Conservation (phyloP, 2,888 invertebrate species). For the Caenorhabditis doughertyi region DNA sequence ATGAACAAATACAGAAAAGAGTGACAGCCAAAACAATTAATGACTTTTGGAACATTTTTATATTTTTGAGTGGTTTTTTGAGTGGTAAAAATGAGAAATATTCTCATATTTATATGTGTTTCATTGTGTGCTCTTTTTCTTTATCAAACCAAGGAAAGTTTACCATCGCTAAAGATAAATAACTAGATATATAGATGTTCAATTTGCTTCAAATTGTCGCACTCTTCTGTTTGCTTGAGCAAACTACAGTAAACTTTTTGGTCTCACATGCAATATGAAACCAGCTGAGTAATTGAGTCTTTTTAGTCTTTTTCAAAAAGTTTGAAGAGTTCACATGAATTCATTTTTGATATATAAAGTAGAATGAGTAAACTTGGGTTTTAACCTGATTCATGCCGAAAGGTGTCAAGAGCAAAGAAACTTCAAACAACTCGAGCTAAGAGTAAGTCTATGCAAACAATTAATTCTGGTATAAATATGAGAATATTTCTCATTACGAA, state of each 20-base stretch:
- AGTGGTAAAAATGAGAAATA: background rate
- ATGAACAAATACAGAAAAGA: constrained; percentile 27
- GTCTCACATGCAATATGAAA: too few species aligned
- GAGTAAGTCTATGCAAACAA: background rate
- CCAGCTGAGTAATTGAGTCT: too few species aligned
- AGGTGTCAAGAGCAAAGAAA: background rate
- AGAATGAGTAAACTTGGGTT: too few species aligned
- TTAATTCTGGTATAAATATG: background rate
- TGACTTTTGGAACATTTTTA: constrained; percentile 25
- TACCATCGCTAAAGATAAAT: background rate
- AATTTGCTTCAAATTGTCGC: too few species aligned
- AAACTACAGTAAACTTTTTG: background rate
- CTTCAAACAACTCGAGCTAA: background rate
- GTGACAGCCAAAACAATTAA: constrained; percentile 20
- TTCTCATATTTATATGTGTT: background rate
- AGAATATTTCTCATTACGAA: background rate
- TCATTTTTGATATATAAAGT: too few species aligned
- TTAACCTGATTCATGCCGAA: background rate
- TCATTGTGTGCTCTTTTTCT: background rate
- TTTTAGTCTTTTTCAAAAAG: too few species aligned
- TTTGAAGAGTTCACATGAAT: background rate
- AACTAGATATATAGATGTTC: background rate
- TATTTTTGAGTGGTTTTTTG: constrained; percentile 4
- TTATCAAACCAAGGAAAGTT: background rate
- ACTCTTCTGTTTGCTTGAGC: too few species aligned